Evolutionary conservation across 2,888 invertebrate genomes (phyloP), one percentile per base, ranked within the genome.

Genomic region (Scelioninae gen. 2): DNA sequence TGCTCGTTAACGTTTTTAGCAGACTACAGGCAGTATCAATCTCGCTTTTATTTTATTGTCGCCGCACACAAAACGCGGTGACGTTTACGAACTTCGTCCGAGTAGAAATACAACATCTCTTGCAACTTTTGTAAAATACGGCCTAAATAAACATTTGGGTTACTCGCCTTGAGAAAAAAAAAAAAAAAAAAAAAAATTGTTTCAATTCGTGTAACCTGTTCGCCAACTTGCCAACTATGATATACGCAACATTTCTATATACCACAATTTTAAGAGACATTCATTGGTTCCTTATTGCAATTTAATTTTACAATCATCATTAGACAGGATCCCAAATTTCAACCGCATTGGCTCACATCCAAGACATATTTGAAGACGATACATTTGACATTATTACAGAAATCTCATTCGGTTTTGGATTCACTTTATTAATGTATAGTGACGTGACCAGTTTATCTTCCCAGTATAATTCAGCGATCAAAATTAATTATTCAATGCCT

Each of bases 41-140:
- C 37, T 52, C 45, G 6, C 60, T 58, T 58, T 68, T 68, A 68
- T 68, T 69, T 69, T 61, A 69, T 71, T 46, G 57, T 50, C 55
- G 61, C 46, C 22, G 48, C 63, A 45, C 48, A 55, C 48, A 58
- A 50, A 63, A 71, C 41, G 28, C 53, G 31, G 53, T 72, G 71
- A 72, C 64, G 52, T 72, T 72, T 72, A 72, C 71, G 65, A 28
- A 72, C 64, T 50, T 50, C 13, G 48, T 28, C 2, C 22, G 41
- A 35, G 43, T 15, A 68, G 39, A 68, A 68, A 68, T 68, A 43
- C 46, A 22, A 18, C 37, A 41, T 39, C 65, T 52, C 43, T 16
- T 31, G 45, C 31, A 43, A 37, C 52, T 61, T 69, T 69, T 28
- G 52, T 61, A 52, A 69, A 69, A 37, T 68, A 68, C 11, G 37